phyloP scores from a whole-genome alignment of 2,888 invertebrate genomes.

The Dasypolia templi region DNA sequence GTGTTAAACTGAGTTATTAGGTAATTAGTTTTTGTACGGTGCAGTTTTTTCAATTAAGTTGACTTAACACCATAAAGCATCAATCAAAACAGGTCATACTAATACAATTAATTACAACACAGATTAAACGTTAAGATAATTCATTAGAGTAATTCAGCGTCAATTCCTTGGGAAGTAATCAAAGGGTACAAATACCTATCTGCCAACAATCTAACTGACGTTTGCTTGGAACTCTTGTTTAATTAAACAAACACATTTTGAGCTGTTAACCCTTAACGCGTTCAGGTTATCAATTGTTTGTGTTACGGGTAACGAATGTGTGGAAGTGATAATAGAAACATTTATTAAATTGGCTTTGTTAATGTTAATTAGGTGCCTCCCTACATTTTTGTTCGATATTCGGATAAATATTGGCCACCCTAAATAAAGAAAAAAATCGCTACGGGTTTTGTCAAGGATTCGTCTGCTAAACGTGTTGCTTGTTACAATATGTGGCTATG shows the following conservation, averaged over 20 bases:
- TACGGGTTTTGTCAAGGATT: neutral
- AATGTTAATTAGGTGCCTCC: neutral
- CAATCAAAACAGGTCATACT: slow-evolving; percentile 8
- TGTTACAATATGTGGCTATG: too few species aligned
- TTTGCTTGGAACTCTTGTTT: slow-evolving; percentile 76
- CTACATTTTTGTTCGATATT: neutral
- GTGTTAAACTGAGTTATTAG: neutral
- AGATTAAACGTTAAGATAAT: slow-evolving; percentile 63
- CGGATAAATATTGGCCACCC: neutral
- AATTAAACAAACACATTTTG: slow-evolving; percentile 77
- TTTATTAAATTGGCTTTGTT: slow-evolving; percentile 22
- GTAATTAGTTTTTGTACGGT: neutral
- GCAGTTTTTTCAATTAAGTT: neutral
- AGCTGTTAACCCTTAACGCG: slow-evolving; percentile 62
- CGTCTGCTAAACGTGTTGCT: too few species aligned
- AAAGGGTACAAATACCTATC: slow-evolving; percentile 78
- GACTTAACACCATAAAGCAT: neutral
- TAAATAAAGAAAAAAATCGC: neutral
- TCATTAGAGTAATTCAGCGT: slow-evolving; percentile 60
- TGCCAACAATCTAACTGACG: slow-evolving; percentile 80
- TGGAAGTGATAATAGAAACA: slow-evolving; percentile 20
- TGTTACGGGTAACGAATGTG: slow-evolving; percentile 30
- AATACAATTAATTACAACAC: slow-evolving; percentile 27
- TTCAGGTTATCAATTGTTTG: slow-evolving; percentile 60
- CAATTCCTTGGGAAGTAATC: slow-evolving; percentile 73